These are phyloP conservation scores for Myopa testacea DNA, from an alignment of 2,888 invertebrate species.

Conservation along the genomic window DNA sequence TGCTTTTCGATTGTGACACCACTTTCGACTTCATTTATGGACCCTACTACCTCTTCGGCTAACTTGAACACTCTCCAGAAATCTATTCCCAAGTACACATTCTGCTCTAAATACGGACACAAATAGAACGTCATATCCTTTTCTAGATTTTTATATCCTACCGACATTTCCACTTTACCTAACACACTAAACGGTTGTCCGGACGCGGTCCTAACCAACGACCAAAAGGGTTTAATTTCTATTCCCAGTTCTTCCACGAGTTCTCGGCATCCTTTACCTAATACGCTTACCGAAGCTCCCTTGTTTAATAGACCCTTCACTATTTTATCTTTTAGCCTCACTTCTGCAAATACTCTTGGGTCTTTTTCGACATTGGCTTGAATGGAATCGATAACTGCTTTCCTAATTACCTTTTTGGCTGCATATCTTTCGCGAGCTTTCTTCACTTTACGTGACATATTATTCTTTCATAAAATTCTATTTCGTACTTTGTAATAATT, in stretches of 20 bases:
- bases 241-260: neutral
- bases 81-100: conserved; percentile 41
- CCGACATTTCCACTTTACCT: conserved; percentile 12
- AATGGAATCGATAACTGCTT: neutral
- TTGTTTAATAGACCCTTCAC: conserved; percentile 38
- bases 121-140: conserved; percentile 15
- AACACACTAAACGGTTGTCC: conserved; percentile 23
- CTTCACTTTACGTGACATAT: neutral
- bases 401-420: neutral
- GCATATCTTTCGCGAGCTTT: neutral
- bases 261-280: conserved; percentile 18
- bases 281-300: conserved; percentile 32
- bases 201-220: conserved; percentile 31
- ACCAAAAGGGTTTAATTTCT: neutral
- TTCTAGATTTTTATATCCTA: neutral
- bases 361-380: neutral
- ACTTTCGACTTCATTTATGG: too few relatives aligned
- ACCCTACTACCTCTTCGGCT: conserved; percentile 19
- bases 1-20: neutral
- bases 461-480: neutral
- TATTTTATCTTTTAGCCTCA: neutral
- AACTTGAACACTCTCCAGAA: conserved; percentile 42
- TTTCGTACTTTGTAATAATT: neutral
- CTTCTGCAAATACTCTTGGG: conserved; percentile 15
- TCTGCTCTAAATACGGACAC: conserved; percentile 32